Base-by-base conservation (phyloP, 2,888 invertebrate genomes). In the Panopea generosa region DNA sequence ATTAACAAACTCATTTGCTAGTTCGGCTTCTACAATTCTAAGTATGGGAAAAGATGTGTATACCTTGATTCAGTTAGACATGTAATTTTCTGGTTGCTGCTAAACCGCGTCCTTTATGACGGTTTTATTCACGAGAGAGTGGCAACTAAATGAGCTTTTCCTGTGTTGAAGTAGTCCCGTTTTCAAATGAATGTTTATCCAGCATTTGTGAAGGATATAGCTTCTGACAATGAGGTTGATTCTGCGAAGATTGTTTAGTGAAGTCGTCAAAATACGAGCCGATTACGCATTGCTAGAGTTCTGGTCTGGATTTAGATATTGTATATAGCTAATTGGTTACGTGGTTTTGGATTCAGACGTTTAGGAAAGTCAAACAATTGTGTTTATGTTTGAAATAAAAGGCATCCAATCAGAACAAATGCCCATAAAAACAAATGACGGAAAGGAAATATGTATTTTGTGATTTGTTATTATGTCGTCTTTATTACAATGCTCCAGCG, bases 81-180 rank as follows among this genome's bases (percentile, higher is more conserved):
- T 75, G 81, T 70, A 81, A 81, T 81, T 81, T 81, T 81, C 81
- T 75, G 81, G 71, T 81, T 71, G 75, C 24, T 81, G 81, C 74
- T 57, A 69, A 77, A 75, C 55, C 52, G 61, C 71, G 75, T 60
- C 68, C 75, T 81, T 81, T 77, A 81, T 71, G 81, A 65, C 77
- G 57, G 68, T 75, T 81, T 81, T 81, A 81, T 81, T 81, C 77
- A 81, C 81, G 72, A 75, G 60, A 81, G 77, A 81, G 68, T 81
- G 72, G 77, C 60, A 75, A 62, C 81, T 69, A 77, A 81, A 77
- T 62, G 77, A 77, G 75, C 77, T 74, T 74, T 72, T 69, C 77
- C 56, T 66, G 27, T 40, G 57, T 72, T 63, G 49, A 72, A 27
- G 40, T 59, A n/a, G 63, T 60, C 45, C 43, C 26, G 11, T 56